These are phyloP conservation scores for Parnassius mnemosyne DNA, from an alignment of 2,888 invertebrate genomes.

Conservation along the genomic window DNA sequence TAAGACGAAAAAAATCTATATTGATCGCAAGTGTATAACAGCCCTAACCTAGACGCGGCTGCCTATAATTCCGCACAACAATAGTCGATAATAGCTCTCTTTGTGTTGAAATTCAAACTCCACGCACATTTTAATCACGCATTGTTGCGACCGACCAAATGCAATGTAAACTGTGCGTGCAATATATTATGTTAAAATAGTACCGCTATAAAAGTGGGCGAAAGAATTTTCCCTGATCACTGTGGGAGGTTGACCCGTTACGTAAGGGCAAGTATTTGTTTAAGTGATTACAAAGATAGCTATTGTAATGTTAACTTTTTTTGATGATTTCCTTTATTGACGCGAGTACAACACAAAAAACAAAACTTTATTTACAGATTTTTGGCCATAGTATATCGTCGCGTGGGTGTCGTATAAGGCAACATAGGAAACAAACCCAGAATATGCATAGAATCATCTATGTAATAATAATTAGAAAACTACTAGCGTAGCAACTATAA, in stretches of 20 bases:
- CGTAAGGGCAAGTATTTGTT: constrained; percentile 1
- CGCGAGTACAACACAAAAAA: no score
- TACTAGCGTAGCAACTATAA: no score
- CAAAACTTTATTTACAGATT: no score
- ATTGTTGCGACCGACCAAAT: constrained; percentile 43
- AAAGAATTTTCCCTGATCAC: not conserved
- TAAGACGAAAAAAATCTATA: not conserved
- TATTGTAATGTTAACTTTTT: no score
- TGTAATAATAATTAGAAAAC: no score
- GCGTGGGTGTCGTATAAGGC: no score
- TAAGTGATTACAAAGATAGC: not conserved
- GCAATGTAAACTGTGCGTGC: constrained; percentile 36
- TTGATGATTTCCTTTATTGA: no score
- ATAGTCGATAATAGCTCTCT: constrained; percentile 68
- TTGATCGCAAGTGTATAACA: constrained; percentile 11
- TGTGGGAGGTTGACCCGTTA: constrained; percentile 15
- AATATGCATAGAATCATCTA: no score
- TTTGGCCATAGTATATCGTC: no score
- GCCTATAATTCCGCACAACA: constrained; percentile 44
- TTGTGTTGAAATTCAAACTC: constrained; percentile 55
- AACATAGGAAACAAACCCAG: no score
- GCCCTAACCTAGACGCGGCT: constrained; percentile 18
- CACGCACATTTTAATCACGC: constrained; percentile 70
- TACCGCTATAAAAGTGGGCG: constrained; percentile 8
- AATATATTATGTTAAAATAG: constrained; percentile 19